phyloP scores from a whole-genome alignment of 2,888 invertebrate genomes.

The Oithona nana region DNA sequence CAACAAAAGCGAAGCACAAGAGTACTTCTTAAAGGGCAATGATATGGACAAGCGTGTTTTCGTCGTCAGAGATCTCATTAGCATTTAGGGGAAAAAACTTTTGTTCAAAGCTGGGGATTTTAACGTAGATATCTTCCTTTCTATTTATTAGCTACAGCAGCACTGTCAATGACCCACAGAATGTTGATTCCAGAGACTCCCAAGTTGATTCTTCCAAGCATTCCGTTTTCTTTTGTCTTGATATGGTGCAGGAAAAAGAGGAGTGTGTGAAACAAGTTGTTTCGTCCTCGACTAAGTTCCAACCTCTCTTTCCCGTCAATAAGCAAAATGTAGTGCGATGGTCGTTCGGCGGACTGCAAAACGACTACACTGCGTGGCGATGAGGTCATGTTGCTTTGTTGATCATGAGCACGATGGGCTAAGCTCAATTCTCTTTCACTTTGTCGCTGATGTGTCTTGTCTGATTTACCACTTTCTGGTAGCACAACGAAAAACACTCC shows the following conservation, averaged over 20 bases:
- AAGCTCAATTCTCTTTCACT: background rate
- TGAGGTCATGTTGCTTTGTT: background rate
- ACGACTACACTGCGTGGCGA: background rate
- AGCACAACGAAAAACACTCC: slow-evolving; percentile 24
- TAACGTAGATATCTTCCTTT: background rate
- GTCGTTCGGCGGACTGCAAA: slow-evolving; percentile 1
- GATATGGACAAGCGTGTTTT: too few species aligned
- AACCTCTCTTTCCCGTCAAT: slow-evolving; percentile 17
- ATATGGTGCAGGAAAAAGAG: slow-evolving; percentile 59
- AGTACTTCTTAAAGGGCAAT: background rate
- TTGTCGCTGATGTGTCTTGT: background rate
- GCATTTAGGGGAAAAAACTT: background rate
- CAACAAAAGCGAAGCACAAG: background rate
- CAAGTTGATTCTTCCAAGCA: slow-evolving; percentile 54
- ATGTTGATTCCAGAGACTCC: slow-evolving; percentile 64
- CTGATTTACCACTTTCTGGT: slow-evolving; percentile 22
- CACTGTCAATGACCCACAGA: slow-evolving; percentile 25
- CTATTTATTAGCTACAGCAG: background rate
- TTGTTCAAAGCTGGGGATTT: background rate
- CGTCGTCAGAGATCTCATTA: background rate
- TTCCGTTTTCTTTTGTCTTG: slow-evolving; percentile 48
- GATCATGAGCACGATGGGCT: background rate
- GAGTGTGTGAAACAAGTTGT: slow-evolving; percentile 69
- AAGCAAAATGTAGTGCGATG: slow-evolving; percentile 12
- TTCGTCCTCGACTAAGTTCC: slow-evolving; percentile 44